A percentile compares a stretch with the other conserved stretches of the same genome.
Evolutionary conservation across 2,113 vertebrate genomes (phyloP).

Genomic region (Cebidichthys violaceus): DNA sequence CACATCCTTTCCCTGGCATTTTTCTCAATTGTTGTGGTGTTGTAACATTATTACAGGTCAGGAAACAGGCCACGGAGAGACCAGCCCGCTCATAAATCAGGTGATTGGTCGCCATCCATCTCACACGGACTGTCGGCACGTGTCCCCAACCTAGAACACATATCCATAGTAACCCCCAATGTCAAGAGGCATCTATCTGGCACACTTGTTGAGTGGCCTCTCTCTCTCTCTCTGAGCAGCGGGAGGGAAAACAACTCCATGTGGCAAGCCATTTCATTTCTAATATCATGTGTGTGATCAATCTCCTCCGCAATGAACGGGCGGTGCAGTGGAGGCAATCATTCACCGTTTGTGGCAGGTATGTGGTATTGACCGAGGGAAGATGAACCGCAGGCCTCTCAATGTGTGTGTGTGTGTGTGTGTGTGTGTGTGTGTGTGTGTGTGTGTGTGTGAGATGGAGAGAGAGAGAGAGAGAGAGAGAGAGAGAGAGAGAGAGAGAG

Average conservation of each 20-base stretch:
- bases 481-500: too few species aligned
- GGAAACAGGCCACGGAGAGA: conserved; percentile 50
- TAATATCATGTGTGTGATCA: conserved; percentile 73
- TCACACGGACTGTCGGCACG: conserved; percentile 23
- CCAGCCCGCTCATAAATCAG: conserved; percentile 62
- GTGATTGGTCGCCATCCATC: conserved; percentile 64
- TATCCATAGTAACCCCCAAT: conserved; percentile 54
- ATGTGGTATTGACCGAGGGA: conserved; percentile 69
- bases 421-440: conserved; percentile 9
- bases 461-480: too few species aligned
- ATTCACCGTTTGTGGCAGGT: conserved; percentile 70
- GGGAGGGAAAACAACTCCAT: conserved; percentile 67
- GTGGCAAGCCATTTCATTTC: conserved; percentile 75
- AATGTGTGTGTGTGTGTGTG: neutral
- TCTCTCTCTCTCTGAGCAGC: conserved; percentile 23
- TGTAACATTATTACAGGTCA: conserved; percentile 66
- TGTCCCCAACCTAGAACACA: conserved; percentile 39
- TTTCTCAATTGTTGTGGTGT: conserved; percentile 44
- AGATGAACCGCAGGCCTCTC: conserved; percentile 50
- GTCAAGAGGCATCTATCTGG: conserved; percentile 46
- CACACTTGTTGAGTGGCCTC: conserved; percentile 44
- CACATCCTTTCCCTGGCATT: conserved; percentile 34
- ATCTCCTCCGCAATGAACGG: conserved; percentile 56
- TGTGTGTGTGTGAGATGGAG: neutral
- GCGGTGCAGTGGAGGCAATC: conserved; percentile 56